A percentile compares a stretch with the other conserved stretches of the same genome.
Evolutionary conservation across 1,140 invertebrate species (phyloP).

Genomic region (Drosophila pseudoobscura): DNA sequence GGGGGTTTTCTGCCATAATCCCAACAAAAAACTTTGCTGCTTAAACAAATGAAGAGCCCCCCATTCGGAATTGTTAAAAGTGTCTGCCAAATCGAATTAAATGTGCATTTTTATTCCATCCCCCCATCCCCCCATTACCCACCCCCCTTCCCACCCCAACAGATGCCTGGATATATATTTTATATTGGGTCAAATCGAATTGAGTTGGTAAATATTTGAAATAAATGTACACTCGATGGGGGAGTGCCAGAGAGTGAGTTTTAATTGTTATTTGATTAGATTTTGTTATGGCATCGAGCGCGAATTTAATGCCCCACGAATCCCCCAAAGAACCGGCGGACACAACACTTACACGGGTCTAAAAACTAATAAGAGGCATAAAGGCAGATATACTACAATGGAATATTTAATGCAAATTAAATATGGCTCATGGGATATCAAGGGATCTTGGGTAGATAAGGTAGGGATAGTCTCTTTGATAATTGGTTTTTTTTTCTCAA

Average conservation of each 20-base stretch:
- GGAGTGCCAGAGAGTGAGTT: constrained; percentile 4
- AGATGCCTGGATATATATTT: not conserved
- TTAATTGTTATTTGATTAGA: constrained; percentile 51
- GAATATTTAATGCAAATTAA: too few species aligned
- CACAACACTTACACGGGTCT: not conserved
- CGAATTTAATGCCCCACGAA: constrained; percentile 25
- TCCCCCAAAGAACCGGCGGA: constrained; percentile 14
- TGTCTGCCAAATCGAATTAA: constrained; percentile 36
- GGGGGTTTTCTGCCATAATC: constrained; percentile 20
- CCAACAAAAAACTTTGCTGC: constrained; percentile 41
- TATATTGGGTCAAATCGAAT: constrained; percentile 37
- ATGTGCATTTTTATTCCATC: constrained; percentile 31
- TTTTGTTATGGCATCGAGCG: constrained; percentile 28
- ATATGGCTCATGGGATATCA: too few species aligned
- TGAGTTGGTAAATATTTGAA: constrained; percentile 51
- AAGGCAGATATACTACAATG: constrained; percentile 10
- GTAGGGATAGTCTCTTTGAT: too few species aligned
- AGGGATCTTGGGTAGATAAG: too few species aligned
- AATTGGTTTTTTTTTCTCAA: too few species aligned
- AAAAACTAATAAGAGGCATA: constrained; percentile 31
- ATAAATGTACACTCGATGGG: constrained; percentile 17
- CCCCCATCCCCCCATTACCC: not conserved
- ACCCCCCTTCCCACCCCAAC: not conserved
- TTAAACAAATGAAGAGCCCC: constrained; percentile 72
- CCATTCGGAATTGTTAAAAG: constrained; percentile 41